These are phyloP conservation scores for Rhea americana DNA, from an alignment of 2,113 vertebrate species.

Conservation along the genomic window DNA sequence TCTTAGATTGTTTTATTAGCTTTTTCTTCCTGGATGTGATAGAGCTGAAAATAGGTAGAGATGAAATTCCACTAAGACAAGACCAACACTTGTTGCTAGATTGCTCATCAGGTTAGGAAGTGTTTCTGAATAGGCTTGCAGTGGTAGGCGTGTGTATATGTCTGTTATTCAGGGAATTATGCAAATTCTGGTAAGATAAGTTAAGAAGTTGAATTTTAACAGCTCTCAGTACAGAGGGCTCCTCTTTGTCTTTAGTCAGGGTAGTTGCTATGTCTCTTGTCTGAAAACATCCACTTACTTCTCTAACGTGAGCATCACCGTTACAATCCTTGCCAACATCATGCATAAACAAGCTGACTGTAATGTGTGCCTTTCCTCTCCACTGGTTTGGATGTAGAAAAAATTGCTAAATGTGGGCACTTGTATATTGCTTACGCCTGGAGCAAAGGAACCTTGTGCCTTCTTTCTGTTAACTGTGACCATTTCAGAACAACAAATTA, in stretches of 20 bases:
- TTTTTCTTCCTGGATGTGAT: not conserved
- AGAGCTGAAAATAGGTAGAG: not conserved
- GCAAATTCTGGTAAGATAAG: not conserved
- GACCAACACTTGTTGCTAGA: not conserved
- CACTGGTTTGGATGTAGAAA: not conserved
- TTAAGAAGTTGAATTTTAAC: not conserved
- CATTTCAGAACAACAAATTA: not conserved
- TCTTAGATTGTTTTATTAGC: not conserved
- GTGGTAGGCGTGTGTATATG: not conserved
- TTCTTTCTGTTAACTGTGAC: not conserved
- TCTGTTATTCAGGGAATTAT: not conserved
- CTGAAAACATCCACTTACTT: not conserved
- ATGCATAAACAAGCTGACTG: not conserved
- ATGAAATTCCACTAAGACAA: not conserved
- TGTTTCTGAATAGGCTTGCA: conserved; percentile 6
- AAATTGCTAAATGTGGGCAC: not conserved
- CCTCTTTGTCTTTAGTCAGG: not conserved
- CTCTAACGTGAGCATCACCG: rapidly evolving
- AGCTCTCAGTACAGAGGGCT: not conserved
- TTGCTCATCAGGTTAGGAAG: not conserved
- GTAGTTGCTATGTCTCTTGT: not conserved
- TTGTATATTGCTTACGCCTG: not conserved
- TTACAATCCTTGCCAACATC: not conserved
- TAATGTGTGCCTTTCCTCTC: not conserved
- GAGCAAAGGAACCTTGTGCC: not conserved